Conservation (phyloP, 2,113 vertebrate genomes). For the Epinephelus moara region DNA sequence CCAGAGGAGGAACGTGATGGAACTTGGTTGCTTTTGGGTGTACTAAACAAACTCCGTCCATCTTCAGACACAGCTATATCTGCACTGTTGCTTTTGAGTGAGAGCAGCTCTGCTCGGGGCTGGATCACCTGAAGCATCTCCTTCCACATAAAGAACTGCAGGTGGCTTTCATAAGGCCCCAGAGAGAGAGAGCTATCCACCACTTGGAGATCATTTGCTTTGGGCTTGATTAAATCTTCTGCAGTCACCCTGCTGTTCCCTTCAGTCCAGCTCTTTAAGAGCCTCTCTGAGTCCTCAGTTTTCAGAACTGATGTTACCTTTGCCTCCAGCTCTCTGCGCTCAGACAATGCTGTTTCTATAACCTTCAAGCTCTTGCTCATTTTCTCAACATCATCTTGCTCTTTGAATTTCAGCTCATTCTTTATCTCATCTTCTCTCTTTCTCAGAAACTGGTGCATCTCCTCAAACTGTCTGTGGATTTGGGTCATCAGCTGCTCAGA, state of each 20-base stretch:
- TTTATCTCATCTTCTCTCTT: slow-evolving; percentile 68
- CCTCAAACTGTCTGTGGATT: slow-evolving; percentile 62
- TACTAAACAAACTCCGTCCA: slow-evolving; percentile 40
- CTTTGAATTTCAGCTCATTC: slow-evolving; percentile 33
- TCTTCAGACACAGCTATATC: slow-evolving; percentile 51
- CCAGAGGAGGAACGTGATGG: too few relatives aligned
- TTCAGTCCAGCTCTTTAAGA: slow-evolving; percentile 67
- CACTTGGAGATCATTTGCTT: slow-evolving; percentile 26
- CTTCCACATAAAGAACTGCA: slow-evolving; percentile 78
- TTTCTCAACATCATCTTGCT: slow-evolving; percentile 9
- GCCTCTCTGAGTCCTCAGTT: slow-evolving; percentile 25
- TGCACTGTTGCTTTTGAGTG: neutral
- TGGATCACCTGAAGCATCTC: slow-evolving; percentile 72
- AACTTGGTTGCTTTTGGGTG: neutral
- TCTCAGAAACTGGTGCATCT: slow-evolving; percentile 69
- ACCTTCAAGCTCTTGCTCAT: slow-evolving; percentile 32
- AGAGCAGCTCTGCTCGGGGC: slow-evolving; percentile 33
- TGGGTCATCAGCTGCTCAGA: slow-evolving; percentile 46
- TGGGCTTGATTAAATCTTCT: slow-evolving; percentile 5
- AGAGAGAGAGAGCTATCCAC: slow-evolving; percentile 42
- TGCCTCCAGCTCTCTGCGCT: slow-evolving; percentile 45
- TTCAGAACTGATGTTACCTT: slow-evolving; percentile 33
- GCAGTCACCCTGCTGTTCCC: neutral
- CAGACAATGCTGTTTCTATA: slow-evolving; percentile 41
- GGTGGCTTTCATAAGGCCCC: slow-evolving; percentile 70